Evolutionary conservation across 2,113 vertebrate species (phyloP), one percentile per base, ranked within the genome.

Genomic region (Edolisoma coerulescens): DNA sequence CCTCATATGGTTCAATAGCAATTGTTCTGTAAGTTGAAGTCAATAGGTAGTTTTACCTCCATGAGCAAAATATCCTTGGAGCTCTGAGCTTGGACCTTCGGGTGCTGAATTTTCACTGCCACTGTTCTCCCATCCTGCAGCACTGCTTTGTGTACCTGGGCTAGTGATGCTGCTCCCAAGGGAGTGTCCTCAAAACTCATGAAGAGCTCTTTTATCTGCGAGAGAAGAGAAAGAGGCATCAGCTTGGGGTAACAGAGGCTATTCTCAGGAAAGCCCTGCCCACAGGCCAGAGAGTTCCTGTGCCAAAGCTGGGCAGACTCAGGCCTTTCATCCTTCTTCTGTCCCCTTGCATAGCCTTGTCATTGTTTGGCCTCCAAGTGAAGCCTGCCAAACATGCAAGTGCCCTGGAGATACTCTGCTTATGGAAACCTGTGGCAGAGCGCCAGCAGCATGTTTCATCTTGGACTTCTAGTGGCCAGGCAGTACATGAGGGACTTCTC

Each of bases 21-120:
- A 69, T 37, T 71, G 10, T 18, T 95, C 26, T 68, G 20, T 37
- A 88, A 81, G 47, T 76, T 23, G 30, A 69, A 91, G 23, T 56
- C 39, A 84, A 49, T 19, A 49, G 5, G 21, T 27, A 50, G 20
- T 70, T 96, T 98, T 97, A 99, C 99, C 99, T 99, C 99, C 98
- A 99, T 99, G 84, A 99, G 98, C 44, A 99, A 85, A 89, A 99
- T 98, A 97, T 99, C 99, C 96, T 98, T 99, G 37, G 98, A 98
- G 95, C 99, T 99, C 96, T 99, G 99, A 37, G 94, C 93, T 94
- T 98, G 98, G 37, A 99, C 99, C 92, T 99, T 99, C 8, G 99
- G 99, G 96, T 99, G 99, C 94, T 99, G 99, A 61, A 99, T 98
- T 97, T 99, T 99, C 91, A 99, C 98, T 1, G 99, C 99, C 93